These are phyloP conservation scores for Corydoras sp. DNA, from an alignment of 2,113 vertebrate genomes.

Conservation along the genomic window DNA sequence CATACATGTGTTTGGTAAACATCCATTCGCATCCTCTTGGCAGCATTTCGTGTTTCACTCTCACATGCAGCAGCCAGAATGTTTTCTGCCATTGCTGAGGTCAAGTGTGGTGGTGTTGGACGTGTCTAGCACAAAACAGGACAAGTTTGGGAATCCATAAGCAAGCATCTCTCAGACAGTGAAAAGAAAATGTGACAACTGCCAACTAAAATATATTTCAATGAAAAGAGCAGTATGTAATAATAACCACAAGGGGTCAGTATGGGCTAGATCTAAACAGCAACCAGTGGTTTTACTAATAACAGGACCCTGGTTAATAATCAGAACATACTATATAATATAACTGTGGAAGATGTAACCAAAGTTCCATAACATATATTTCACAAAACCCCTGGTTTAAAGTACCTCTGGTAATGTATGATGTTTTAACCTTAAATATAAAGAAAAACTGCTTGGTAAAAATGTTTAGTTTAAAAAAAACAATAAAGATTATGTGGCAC, in stretches of 20 bases:
- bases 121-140: slow-evolving; percentile 70
- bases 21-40: slow-evolving; percentile 97
- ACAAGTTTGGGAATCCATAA: neutral
- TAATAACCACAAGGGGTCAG: slow-evolving; percentile 48
- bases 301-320: no score
- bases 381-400: no score
- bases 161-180: neutral
- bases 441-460: no score
- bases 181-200: neutral
- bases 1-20: slow-evolving; percentile 84
- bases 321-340: no score
- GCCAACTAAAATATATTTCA: no score
- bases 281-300: neutral
- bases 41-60: slow-evolving; percentile 92
- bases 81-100: slow-evolving; percentile 98
- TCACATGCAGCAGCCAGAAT: slow-evolving; percentile 96
- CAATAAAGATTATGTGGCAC: no score
- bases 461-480: no score
- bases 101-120: slow-evolving; percentile 94
- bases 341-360: no score
- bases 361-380: no score
- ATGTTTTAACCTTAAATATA: no score
- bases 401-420: no score
- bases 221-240: neutral
- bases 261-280: slow-evolving; percentile 26